phyloP scores from a whole-genome alignment of 2,797 vertebrate species.

The Gobionotothen gibberifrons region DNA sequence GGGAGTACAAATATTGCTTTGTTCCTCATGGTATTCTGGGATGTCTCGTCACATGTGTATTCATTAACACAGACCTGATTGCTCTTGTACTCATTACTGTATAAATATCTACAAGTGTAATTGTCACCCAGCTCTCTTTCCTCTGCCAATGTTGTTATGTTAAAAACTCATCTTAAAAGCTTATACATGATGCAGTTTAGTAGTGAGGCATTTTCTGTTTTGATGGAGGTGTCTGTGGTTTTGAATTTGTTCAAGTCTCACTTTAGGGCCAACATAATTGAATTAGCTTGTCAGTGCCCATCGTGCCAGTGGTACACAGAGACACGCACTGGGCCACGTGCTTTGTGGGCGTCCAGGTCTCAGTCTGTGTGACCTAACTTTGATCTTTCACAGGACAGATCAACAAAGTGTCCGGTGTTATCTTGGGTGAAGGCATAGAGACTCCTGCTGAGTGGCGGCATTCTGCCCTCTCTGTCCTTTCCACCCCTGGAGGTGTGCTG shows the following conservation, averaged over 20 bases:
- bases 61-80: conserved; percentile 42
- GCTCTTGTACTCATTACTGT: conserved; percentile 24
- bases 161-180: background rate
- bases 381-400: conserved; percentile 50
- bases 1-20: conserved; percentile 29
- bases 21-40: conserved; percentile 37
- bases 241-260: background rate
- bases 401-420: conserved; percentile 56
- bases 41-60: conserved; percentile 25
- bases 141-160: background rate
- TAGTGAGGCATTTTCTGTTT: background rate
- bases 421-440: conserved; percentile 30
- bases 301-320: background rate
- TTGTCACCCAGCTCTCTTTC: background rate
- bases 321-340: background rate
- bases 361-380: conserved; percentile 67
- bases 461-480: conserved; percentile 65
- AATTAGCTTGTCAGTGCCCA: background rate
- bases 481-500: conserved; percentile 49
- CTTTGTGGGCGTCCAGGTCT: conserved; percentile 22
- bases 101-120: background rate
- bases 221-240: background rate
- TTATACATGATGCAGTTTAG: background rate
- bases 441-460: conserved; percentile 52
- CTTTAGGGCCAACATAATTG: background rate